These are phyloP conservation scores for Cydia splendana DNA, from an alignment of 1,140 invertebrate genomes.

Conservation along the genomic window DNA sequence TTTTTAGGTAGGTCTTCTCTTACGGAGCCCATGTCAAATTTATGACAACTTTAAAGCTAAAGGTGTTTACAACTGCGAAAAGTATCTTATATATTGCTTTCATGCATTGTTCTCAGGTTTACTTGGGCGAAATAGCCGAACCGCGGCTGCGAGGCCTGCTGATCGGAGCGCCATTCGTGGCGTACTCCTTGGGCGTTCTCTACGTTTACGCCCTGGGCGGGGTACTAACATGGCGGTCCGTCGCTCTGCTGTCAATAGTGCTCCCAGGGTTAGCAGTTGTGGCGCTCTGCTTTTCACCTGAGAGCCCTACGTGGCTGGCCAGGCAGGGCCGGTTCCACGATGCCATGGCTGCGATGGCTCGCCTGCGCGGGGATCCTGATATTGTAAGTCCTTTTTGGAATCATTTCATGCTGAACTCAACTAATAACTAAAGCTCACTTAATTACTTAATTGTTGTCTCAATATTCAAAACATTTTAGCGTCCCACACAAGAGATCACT, in stretches of 20 bases:
- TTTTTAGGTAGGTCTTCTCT: no score
- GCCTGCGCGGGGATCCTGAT: slow-evolving; percentile 83
- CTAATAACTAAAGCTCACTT: no score
- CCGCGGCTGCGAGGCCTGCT: slow-evolving; percentile 84
- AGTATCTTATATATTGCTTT: background rate
- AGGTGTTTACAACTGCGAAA: no score
- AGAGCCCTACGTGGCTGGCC: slow-evolving; percentile 87
- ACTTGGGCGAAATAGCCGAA: slow-evolving; percentile 87
- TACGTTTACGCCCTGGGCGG: slow-evolving; percentile 85
- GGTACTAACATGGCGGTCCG: slow-evolving; percentile 82
- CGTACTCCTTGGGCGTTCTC: slow-evolving; percentile 86
- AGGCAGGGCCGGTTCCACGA: slow-evolving; percentile 81
- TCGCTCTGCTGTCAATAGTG: slow-evolving; percentile 82
- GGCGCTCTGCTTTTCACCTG: slow-evolving; percentile 83
- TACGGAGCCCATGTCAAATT: no score
- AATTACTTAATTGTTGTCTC: no score
- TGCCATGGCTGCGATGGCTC: slow-evolving; percentile 83
- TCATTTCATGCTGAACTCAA: background rate
- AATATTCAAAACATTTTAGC: no score
- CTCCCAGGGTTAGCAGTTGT: slow-evolving; percentile 81
- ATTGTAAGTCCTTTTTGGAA: slow-evolving; percentile 62
- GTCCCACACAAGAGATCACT: no score
- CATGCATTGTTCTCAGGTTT: slow-evolving; percentile 79
- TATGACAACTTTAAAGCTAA: no score
- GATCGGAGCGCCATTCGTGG: slow-evolving; percentile 83